Conservation (phyloP, 2,797 vertebrate genomes). For the Sebastes hubbsi region DNA sequence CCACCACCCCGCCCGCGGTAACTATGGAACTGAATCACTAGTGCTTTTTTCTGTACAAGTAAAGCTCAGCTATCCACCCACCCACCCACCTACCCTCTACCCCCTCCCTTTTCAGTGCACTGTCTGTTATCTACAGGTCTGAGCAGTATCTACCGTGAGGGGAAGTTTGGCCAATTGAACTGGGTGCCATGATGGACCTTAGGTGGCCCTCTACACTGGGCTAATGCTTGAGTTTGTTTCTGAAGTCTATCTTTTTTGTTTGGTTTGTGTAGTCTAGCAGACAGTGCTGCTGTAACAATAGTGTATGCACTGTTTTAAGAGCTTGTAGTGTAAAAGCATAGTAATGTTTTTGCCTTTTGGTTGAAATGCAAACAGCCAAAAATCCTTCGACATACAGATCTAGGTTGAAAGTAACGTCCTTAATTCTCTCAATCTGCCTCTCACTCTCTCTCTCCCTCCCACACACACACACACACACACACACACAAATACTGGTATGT, state of each 20-base stretch:
- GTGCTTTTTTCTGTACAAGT: conserved; percentile 71
- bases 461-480: background rate
- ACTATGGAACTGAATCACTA: conserved; percentile 68
- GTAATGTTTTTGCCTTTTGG: conserved; percentile 60
- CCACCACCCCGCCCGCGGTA: conserved; percentile 39
- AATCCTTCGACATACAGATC: conserved; percentile 33
- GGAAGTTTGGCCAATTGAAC: conserved; percentile 42
- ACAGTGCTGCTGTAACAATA: conserved; percentile 34
- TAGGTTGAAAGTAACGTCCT: conserved; percentile 31
- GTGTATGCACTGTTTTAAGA: conserved; percentile 37
- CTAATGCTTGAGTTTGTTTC: conserved; percentile 22
- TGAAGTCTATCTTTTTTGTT: conserved; percentile 14
- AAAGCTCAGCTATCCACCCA: conserved; percentile 66
- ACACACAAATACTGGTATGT: conserved; percentile 67
- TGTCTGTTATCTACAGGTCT: conserved; percentile 44
- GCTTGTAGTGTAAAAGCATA: conserved; percentile 66
- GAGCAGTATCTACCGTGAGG: conserved; percentile 19
- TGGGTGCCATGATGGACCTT: conserved; percentile 8
- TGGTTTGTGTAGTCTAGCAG: conserved; percentile 41
- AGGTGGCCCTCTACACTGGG: conserved; percentile 22
- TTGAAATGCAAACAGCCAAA: conserved; percentile 68
- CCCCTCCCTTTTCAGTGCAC: conserved; percentile 43
- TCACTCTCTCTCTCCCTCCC: background rate
- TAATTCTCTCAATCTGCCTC: conserved; percentile 12
- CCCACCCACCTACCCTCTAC: conserved; percentile 5